These are phyloP conservation scores for Tragelaphus strepsiceros DNA, from an alignment of 2,113 vertebrate genomes.

Conservation along the genomic window DNA sequence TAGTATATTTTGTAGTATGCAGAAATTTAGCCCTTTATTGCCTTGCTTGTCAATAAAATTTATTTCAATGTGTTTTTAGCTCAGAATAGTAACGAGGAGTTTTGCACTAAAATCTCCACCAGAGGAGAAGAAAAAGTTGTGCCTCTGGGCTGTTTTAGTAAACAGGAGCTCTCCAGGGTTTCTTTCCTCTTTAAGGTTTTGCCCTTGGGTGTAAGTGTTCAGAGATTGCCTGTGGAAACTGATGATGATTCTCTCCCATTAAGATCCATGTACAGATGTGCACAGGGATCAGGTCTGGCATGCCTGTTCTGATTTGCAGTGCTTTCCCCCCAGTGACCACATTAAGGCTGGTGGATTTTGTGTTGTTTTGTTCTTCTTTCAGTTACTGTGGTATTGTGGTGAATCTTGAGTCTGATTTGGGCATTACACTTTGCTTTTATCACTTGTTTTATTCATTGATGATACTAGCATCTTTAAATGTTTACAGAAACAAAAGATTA, in stretches of 20 bases:
- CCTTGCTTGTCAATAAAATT: neutral
- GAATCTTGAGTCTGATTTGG: neutral
- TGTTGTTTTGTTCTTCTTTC: neutral
- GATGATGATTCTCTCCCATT: neutral
- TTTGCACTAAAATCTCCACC: conserved; percentile 17
- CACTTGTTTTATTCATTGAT: conserved; percentile 1
- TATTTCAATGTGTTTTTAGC: conserved; percentile 12
- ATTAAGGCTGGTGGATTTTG: conserved; percentile 12
- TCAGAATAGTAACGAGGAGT: conserved; percentile 21
- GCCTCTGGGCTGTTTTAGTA: neutral
- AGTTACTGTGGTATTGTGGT: neutral
- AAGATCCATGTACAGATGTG: neutral
- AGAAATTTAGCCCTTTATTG: neutral
- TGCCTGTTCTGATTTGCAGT: neutral
- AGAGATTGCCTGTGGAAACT: neutral
- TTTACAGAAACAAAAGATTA: conserved; percentile 29
- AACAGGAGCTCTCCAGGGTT: neutral
- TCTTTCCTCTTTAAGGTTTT: conserved; percentile 13
- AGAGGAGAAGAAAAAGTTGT: neutral
- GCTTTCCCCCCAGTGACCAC: neutral
- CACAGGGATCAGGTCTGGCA: neutral
- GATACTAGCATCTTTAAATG: neutral
- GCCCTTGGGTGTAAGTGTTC: neutral
- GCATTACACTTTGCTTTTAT: neutral
- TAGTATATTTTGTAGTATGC: neutral